Percentiles rank a stretch among this genome's conserved stretches.
Evolutionary conservation across 2,797 vertebrate species (phyloP).

Genomic region (Cuniculus paca): DNA sequence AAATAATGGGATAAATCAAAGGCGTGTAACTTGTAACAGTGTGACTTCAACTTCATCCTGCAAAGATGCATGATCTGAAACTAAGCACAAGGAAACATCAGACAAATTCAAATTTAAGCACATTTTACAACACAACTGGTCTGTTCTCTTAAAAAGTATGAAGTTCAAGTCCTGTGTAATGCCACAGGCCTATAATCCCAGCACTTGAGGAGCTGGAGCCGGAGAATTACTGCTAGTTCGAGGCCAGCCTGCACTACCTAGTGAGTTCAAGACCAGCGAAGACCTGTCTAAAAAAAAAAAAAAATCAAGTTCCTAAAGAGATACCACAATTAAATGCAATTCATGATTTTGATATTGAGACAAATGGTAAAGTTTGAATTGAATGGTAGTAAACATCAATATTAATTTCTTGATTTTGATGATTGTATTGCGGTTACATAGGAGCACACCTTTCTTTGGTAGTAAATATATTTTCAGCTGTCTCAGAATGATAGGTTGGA

Average conservation of each 20-base stretch:
- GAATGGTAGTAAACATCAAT: background rate
- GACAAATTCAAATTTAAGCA: background rate
- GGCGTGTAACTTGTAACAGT: constrained; percentile 4
- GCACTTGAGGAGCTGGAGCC: too few relatives aligned
- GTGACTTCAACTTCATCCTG: constrained; percentile 2
- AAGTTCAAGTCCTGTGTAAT: background rate
- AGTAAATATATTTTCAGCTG: constrained; percentile 22
- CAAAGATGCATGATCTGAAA: constrained; percentile 11
- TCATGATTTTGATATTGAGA: background rate
- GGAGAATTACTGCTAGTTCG: too few relatives aligned
- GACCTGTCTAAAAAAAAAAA: too few relatives aligned
- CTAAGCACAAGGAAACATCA: background rate
- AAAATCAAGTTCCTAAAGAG: background rate
- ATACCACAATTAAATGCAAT: background rate
- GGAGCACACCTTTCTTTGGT: background rate
- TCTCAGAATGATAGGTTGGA: background rate
- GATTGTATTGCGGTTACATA: background rate
- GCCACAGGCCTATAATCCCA: background rate
- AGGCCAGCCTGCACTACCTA: too few relatives aligned
- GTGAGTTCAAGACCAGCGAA: too few relatives aligned
- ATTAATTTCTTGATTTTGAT: constrained; percentile 11
- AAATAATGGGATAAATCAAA: constrained; percentile 33
- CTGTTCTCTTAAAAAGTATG: constrained; percentile 32
- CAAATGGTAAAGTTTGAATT: background rate
- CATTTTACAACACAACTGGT: background rate